These are phyloP conservation scores for Discoglossus pictus DNA, from an alignment of 2,797 vertebrate genomes.

Conservation along the genomic window DNA sequence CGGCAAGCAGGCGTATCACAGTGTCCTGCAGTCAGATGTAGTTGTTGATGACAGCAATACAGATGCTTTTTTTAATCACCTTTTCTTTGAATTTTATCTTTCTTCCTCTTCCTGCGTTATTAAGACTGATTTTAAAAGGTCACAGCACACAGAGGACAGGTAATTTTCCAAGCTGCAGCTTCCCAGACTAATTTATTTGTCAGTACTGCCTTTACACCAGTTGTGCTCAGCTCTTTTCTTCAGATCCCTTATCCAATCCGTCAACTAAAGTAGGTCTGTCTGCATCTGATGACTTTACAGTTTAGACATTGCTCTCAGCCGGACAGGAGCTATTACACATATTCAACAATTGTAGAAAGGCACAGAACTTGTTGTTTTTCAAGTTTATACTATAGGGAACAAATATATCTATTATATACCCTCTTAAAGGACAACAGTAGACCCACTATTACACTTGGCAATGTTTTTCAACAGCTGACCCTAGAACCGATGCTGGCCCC, in stretches of 20 bases:
- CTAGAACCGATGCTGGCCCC: no score
- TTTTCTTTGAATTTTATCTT: background rate
- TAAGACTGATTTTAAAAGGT: slow-evolving; percentile 42
- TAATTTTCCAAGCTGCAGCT: slow-evolving; percentile 9
- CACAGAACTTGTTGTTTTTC: no score
- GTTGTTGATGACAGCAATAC: background rate
- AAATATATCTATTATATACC: no score
- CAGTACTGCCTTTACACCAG: background rate
- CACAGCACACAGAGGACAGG: background rate
- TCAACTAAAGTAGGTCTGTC: slow-evolving; percentile 31
- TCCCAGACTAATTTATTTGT: slow-evolving; percentile 26
- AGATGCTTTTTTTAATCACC: background rate
- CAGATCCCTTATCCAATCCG: slow-evolving; percentile 4
- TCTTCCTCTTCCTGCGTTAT: slow-evolving; percentile 13
- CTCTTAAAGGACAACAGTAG: no score
- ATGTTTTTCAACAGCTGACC: no score
- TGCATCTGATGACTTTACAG: slow-evolving; percentile 2
- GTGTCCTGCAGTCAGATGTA: background rate
- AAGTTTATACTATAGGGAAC: no score
- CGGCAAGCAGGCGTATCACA: background rate
- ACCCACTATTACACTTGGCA: no score
- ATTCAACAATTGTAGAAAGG: slow-evolving; percentile 1
- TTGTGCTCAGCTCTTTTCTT: background rate
- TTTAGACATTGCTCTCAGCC: background rate
- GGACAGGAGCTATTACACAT: slow-evolving; percentile 3